Evolutionary conservation across 2,113 vertebrate genomes (phyloP).

Genomic region (Neomonachus schauinslandi): DNA sequence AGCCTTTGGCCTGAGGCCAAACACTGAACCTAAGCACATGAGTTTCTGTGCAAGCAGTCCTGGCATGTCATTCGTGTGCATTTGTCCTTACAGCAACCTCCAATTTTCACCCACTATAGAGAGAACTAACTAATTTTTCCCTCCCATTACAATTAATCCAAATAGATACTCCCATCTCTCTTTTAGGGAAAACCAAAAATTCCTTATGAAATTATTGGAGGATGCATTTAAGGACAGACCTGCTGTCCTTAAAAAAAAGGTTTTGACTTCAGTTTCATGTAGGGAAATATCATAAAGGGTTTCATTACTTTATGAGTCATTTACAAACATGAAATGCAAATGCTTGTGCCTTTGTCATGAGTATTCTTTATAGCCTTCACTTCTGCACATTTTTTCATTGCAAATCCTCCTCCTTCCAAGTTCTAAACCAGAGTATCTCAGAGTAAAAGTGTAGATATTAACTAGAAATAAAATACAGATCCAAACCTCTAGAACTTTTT

Average conservation of each 20-base stretch:
- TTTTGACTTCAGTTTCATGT: constrained; percentile 12
- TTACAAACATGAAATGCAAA: constrained; percentile 62
- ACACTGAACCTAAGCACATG: constrained; percentile 70
- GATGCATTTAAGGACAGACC: neutral
- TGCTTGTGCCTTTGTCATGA: constrained; percentile 10
- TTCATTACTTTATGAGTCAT: constrained; percentile 43
- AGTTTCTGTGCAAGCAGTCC: constrained; percentile 58
- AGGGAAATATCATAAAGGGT: neutral
- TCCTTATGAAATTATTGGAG: constrained; percentile 14
- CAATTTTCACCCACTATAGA: constrained; percentile 7
- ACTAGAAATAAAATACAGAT: constrained; percentile 61
- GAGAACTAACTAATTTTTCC: constrained; percentile 59
- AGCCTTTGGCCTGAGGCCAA: constrained; percentile 84
- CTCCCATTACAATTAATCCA: constrained; percentile 44
- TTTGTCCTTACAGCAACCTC: constrained; percentile 68
- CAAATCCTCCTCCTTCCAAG: constrained; percentile 23
- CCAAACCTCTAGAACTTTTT: constrained; percentile 39
- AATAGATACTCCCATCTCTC: neutral
- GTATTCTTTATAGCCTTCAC: constrained; percentile 22
- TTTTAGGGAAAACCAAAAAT: constrained; percentile 44
- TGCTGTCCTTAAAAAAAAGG: constrained; percentile 6
- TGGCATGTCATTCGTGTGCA: constrained; percentile 16
- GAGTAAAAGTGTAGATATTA: constrained; percentile 14
- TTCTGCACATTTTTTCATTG: constrained; percentile 14
- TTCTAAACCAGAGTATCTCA: constrained; percentile 18